phyloP scores from a whole-genome alignment of 2,113 vertebrate species.

The Rhinolophus sinicus region DNA sequence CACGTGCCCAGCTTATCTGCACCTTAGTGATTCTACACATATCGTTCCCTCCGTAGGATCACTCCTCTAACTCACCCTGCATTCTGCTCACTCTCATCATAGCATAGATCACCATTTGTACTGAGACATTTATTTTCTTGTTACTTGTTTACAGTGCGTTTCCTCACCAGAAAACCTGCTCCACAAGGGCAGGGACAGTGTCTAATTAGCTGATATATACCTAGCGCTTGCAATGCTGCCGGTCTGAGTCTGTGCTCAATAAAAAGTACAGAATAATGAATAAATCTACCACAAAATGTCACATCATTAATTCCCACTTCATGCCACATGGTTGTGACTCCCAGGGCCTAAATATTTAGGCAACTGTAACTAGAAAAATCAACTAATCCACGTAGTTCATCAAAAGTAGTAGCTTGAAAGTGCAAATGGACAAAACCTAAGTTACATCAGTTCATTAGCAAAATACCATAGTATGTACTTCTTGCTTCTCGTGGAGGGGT shows the following conservation, averaged over 20 bases:
- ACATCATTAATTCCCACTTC: not conserved
- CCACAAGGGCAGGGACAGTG: not conserved
- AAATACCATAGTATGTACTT: not conserved
- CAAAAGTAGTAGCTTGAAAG: conserved; percentile 3
- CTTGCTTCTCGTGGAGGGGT: not conserved
- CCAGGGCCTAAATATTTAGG: not conserved
- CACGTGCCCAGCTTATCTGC: not conserved
- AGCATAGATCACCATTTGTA: not conserved
- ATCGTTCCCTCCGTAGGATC: not conserved
- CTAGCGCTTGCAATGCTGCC: not conserved
- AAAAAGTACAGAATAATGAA: not conserved
- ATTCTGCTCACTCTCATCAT: not conserved
- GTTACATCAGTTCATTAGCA: not conserved
- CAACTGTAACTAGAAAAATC: not conserved
- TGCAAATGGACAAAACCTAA: not conserved
- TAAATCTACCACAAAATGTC: not conserved
- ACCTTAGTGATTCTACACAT: not conserved
- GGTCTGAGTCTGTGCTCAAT: not conserved
- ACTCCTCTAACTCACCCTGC: not conserved
- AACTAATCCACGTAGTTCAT: not conserved
- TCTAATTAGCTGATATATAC: not conserved
- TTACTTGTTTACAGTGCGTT: not conserved
- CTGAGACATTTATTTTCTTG: not conserved
- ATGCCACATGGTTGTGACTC: not conserved
- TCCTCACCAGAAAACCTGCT: not conserved